Percentiles rank a stretch among this genome's conserved stretches.
Conservation (phyloP, 2,888 invertebrate genomes). For the Zygaena filipendulae region DNA sequence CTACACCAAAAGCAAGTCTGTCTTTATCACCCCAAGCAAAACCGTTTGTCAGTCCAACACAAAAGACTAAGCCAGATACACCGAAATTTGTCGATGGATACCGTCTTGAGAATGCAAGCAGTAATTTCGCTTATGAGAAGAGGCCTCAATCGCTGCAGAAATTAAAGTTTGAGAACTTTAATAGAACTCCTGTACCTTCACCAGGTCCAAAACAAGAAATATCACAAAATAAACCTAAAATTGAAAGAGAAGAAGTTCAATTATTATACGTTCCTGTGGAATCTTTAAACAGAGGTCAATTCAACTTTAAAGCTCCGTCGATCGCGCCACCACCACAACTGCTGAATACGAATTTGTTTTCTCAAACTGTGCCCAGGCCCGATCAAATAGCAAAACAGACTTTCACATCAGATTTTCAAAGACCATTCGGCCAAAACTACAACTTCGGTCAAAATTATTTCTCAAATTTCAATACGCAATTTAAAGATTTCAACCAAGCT, state of each 20-base stretch:
- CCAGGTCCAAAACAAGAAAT: conserved; percentile 23
- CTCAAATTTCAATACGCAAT: conserved; percentile 39
- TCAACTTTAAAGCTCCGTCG: conserved; percentile 42
- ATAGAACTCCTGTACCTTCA: conserved; percentile 23
- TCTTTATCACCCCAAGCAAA: conserved; percentile 29
- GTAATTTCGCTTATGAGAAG: conserved; percentile 27
- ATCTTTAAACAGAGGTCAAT: conserved; percentile 68
- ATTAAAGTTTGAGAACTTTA: conserved; percentile 42
- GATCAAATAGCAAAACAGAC: conserved; percentile 23
- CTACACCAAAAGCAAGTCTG: conserved; percentile 24
- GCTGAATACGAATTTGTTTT: conserved; percentile 37
- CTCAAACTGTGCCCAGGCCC: conserved; percentile 32
- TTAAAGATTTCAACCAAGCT: conserved; percentile 34
- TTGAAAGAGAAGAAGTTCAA: conserved; percentile 76
- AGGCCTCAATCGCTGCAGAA: conserved; percentile 49
- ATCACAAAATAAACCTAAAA: conserved; percentile 29
- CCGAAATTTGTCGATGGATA: conserved; percentile 55
- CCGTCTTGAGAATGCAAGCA: conserved; percentile 39
- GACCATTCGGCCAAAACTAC: conserved; percentile 29
- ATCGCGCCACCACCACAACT: conserved; percentile 26
- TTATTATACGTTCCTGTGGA: conserved; percentile 86
- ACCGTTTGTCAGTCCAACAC: conserved; percentile 30
- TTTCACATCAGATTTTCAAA: conserved; percentile 32
- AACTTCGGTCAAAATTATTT: conserved; percentile 33
- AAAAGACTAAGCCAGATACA: conserved; percentile 30